Evolutionary conservation across 2,113 vertebrate genomes (phyloP).

Genomic region (Catharus bicknelli): DNA sequence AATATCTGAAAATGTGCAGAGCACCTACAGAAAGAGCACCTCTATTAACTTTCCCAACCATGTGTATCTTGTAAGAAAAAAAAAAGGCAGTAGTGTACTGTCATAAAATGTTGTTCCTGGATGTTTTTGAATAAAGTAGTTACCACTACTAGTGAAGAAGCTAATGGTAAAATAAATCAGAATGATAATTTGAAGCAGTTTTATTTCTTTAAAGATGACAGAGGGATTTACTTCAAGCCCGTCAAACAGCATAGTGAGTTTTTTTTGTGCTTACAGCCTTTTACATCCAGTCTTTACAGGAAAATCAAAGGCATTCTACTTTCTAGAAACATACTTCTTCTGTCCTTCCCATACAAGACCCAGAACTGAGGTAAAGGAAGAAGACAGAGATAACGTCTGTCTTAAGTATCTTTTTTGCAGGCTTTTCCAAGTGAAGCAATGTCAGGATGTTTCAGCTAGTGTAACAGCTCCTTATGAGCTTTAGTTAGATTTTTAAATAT

Average conservation of each 20-base stretch:
- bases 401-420: neutral
- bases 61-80: neutral
- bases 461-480: neutral
- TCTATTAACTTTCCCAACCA: neutral
- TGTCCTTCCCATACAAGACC: neutral
- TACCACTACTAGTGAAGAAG: neutral
- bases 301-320: neutral
- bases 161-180: neutral
- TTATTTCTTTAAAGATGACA: neutral
- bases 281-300: neutral
- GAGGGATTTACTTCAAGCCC: neutral
- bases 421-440: neutral
- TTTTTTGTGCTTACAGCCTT: neutral
- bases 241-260: accelerated
- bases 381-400: neutral
- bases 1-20: neutral
- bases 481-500: neutral
- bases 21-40: neutral
- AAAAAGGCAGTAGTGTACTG: neutral
- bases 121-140: neutral
- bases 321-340: neutral
- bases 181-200: neutral
- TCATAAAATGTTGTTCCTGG: neutral
- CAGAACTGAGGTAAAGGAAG: neutral
- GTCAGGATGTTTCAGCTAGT: neutral